Conservation (phyloP, 2,113 vertebrate species). For the Ctenodactylus gundi region DNA sequence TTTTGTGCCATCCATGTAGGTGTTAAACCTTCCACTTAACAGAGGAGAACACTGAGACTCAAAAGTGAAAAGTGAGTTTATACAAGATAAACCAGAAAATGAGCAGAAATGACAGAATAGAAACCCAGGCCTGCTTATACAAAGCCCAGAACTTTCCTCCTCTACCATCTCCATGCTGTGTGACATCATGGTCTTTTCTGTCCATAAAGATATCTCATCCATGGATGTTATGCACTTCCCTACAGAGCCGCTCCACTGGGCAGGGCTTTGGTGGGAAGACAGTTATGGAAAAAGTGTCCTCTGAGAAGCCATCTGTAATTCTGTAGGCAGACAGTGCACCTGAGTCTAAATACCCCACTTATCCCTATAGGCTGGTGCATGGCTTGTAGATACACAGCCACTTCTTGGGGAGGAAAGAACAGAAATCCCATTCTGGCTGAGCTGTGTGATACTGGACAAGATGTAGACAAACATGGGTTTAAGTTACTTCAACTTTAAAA, state of each 20-base stretch:
- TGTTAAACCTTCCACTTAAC: background rate
- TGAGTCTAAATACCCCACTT: background rate
- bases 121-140: background rate
- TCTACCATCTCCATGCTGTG: background rate
- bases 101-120: background rate
- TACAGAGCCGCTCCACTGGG: fast-evolving
- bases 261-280: background rate
- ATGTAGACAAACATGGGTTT: background rate
- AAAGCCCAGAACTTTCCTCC: background rate
- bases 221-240: background rate
- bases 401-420: background rate
- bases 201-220: background rate
- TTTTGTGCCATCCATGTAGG: background rate
- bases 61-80: background rate
- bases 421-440: background rate
- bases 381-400: background rate
- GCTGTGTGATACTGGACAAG: background rate
- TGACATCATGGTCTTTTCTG: background rate
- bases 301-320: background rate
- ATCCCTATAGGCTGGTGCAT: background rate
- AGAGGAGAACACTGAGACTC: background rate
- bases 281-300: background rate
- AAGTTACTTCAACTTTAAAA: background rate
- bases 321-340: background rate
- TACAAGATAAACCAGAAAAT: background rate